Evolutionary conservation across 2,888 invertebrate genomes (phyloP).

Genomic region (Bombylius discolor): DNA sequence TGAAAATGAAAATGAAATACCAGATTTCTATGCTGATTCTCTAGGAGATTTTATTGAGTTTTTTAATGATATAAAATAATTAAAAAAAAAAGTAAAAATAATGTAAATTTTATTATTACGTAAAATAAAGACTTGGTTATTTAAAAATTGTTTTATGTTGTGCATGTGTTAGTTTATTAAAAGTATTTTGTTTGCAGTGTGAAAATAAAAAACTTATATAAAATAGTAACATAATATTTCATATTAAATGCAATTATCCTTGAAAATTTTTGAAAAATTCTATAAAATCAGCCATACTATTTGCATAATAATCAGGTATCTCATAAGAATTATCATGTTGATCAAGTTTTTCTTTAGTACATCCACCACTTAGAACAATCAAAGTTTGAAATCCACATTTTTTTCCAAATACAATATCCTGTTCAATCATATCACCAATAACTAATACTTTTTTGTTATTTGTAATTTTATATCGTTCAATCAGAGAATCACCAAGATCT

Average conservation of each 20-base stretch:
- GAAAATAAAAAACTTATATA: too few relatives aligned
- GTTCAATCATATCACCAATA: conserved; percentile 75
- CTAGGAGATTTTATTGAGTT: conserved; percentile 24
- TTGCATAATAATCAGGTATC: conserved; percentile 29
- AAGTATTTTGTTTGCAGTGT: too few relatives aligned
- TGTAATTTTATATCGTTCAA: conserved; percentile 31
- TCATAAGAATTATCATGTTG: conserved; percentile 16
- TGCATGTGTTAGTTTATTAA: too few relatives aligned
- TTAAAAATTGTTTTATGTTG: too few relatives aligned
- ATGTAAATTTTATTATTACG: too few relatives aligned
- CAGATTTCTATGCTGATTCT: conserved; percentile 28
- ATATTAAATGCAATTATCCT: conserved; percentile 14
- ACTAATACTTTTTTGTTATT: conserved; percentile 57
- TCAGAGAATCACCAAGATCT: conserved; percentile 25
- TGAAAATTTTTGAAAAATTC: conserved; percentile 19
- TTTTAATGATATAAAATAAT: conserved; percentile 10
- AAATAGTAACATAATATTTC: not conserved
- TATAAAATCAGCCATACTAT: conserved; percentile 26
- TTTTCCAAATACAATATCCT: conserved; percentile 65
- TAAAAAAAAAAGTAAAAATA: too few relatives aligned
- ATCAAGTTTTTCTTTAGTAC: conserved; percentile 19
- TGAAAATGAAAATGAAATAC: conserved; percentile 7
- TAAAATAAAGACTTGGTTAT: too few relatives aligned
- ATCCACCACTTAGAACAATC: conserved; percentile 49
- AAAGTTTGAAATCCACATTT: conserved; percentile 58